Evolutionary conservation across 2,113 vertebrate species (phyloP).

Genomic region (Damaliscus lunatus): DNA sequence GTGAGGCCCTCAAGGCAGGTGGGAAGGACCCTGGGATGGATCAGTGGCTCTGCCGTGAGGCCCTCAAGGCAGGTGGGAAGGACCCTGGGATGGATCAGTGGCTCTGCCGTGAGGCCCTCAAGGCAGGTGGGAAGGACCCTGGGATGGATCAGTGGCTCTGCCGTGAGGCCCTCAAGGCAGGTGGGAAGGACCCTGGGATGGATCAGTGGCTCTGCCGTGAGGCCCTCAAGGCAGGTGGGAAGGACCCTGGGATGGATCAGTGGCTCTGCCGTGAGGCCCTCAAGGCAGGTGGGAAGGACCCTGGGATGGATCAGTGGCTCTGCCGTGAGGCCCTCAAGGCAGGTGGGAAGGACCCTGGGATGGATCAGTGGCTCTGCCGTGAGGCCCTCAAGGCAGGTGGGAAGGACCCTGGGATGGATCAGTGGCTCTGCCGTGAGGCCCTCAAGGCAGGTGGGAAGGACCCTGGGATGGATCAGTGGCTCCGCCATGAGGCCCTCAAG

Average conservation of each 20-base stretch:
- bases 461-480: background rate
- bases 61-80: background rate
- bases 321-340: background rate
- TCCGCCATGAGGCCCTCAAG: background rate
- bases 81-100: background rate
- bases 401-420: background rate
- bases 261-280: no score
- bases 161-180: no score
- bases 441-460: background rate
- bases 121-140: background rate
- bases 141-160: accelerated
- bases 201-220: background rate
- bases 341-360: no score
- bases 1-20: background rate
- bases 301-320: background rate
- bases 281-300: background rate
- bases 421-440: background rate
- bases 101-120: background rate
- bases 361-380: accelerated
- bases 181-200: background rate
- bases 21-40: no score
- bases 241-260: no score
- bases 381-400: no score
- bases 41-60: no score
- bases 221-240: background rate